A percentile compares a stretch with the other conserved stretches of the same genome.
Conservation (phyloP, 2,888 invertebrate species). For the Notodonta dromedarius region DNA sequence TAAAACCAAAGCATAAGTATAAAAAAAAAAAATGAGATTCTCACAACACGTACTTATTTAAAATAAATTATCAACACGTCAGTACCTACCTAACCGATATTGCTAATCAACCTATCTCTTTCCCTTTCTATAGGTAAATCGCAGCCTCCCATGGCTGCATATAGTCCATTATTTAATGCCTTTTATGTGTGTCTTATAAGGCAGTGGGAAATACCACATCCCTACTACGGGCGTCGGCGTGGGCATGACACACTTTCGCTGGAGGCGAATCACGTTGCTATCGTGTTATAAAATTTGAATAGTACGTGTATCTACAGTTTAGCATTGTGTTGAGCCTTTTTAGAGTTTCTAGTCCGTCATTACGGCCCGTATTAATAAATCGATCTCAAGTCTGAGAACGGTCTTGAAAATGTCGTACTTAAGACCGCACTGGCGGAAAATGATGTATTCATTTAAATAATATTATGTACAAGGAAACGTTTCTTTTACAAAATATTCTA, state of each 20-base stretch:
- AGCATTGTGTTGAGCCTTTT: constrained; percentile 11
- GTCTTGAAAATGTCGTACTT: no score
- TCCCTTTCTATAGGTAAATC: neutral
- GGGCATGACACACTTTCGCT: constrained; percentile 74
- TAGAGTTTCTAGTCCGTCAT: neutral
- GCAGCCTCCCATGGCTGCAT: neutral
- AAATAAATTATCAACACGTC: no score
- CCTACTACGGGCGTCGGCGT: constrained; percentile 50
- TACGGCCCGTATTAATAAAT: neutral
- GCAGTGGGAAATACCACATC: constrained; percentile 56
- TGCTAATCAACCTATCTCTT: no score
- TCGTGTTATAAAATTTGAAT: constrained; percentile 45
- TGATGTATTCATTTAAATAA: neutral
- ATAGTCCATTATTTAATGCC: constrained; percentile 30
- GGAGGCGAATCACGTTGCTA: constrained; percentile 43
- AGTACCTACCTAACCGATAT: no score
- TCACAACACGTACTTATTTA: no score
- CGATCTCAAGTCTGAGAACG: no score
- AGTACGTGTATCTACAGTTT: constrained; percentile 11
- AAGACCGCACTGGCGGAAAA: neutral
- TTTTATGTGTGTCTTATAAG: constrained; percentile 30
- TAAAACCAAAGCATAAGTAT: no score
- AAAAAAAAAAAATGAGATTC: no score
- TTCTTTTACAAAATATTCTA: neutral
- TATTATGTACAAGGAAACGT: neutral